Conservation (phyloP, 2,113 vertebrate genomes). For the Psilopsiagon aymara region DNA sequence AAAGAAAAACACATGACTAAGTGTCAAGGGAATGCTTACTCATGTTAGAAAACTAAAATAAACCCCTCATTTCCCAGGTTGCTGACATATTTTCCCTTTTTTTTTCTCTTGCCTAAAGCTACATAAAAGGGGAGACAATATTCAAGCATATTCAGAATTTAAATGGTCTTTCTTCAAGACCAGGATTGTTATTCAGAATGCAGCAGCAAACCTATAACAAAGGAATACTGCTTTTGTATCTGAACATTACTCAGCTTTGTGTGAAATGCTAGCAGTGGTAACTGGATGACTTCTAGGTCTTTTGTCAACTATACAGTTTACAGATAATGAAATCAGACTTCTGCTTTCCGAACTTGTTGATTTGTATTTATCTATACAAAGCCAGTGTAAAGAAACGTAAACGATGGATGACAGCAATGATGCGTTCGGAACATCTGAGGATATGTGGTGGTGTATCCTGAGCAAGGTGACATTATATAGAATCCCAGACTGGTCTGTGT, state of each 20-base stretch:
- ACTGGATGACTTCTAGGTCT: neutral
- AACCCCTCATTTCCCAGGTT: neutral
- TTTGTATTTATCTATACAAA: neutral
- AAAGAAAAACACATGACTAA: neutral
- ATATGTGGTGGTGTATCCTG: neutral
- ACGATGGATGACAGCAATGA: neutral
- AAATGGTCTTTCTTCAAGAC: neutral
- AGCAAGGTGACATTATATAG: neutral
- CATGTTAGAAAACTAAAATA: neutral
- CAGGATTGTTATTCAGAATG: neutral
- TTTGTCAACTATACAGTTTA: neutral
- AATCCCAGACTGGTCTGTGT: neutral
- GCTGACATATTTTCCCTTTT: neutral
- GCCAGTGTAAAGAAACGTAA: neutral
- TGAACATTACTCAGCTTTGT: neutral
- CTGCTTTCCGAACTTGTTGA: neutral
- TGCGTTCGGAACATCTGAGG: neutral
- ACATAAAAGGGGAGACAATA: neutral
- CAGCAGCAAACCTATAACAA: neutral
- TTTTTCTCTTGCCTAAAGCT: neutral
- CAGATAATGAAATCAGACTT: neutral
- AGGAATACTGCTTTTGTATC: neutral
- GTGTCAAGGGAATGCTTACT: neutral
- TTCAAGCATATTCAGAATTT: neutral
- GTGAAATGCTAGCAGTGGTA: neutral